Conservation (phyloP, 1,140 invertebrate genomes). For the Ceratoteleas bidentatus region DNA sequence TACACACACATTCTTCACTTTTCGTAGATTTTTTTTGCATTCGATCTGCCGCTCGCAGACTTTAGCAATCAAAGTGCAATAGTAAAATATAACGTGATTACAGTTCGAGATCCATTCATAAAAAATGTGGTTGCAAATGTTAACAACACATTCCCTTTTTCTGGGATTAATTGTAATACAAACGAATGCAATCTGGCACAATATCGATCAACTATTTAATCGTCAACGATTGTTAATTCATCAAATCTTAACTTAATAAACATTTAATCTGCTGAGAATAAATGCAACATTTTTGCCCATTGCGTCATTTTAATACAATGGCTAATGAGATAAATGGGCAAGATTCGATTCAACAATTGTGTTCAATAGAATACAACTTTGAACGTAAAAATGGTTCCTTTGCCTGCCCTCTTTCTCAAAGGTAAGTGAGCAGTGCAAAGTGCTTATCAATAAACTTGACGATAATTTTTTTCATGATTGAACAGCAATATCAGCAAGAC, state of each 20-base stretch:
- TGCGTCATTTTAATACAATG: neutral
- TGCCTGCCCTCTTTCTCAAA: too few species aligned
- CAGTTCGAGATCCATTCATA: conserved; percentile 7
- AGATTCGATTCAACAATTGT: neutral
- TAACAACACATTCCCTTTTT: too few species aligned
- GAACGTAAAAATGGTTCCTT: too few species aligned
- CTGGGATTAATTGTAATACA: too few species aligned
- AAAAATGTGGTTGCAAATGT: too few species aligned
- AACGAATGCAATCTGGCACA: neutral
- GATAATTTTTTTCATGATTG: neutral
- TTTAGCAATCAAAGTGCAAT: conserved; percentile 43
- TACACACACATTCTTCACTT: conserved; percentile 17
- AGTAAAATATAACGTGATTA: conserved; percentile 51
- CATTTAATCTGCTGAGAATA: conserved; percentile 13
- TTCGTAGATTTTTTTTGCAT: conserved; percentile 39
- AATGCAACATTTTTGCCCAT: conserved; percentile 33
- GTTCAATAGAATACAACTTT: neutral
- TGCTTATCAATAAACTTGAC: too few species aligned
- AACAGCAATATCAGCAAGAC: conserved; percentile 36
- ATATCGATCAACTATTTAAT: conserved; percentile 10
- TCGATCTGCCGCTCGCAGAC: conserved; percentile 33
- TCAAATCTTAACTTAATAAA: conserved; percentile 23
- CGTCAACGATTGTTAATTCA: conserved; percentile 28
- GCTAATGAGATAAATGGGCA: neutral
- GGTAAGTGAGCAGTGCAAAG: too few species aligned